A percentile compares a stretch with the other conserved stretches of the same genome.
phyloP scores from a whole-genome alignment of 1,140 invertebrate species.

The Cyclargus thomasi region DNA sequence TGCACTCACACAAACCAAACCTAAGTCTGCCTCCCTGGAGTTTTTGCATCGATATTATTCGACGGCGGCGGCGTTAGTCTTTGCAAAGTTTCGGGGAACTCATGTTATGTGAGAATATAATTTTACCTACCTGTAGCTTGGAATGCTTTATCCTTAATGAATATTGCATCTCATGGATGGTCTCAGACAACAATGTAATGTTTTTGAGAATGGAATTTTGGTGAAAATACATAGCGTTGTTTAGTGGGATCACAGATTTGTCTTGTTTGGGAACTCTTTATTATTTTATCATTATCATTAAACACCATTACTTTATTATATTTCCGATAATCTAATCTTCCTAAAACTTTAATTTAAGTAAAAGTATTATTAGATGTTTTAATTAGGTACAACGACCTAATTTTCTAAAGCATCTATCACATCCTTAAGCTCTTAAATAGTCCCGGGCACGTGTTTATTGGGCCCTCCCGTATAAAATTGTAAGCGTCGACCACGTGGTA shows the following conservation, averaged over 20 bases:
- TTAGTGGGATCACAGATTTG: no score
- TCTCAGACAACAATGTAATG: not conserved
- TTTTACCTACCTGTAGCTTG: conserved; percentile 20
- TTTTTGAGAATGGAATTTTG: not conserved
- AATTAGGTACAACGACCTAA: not conserved
- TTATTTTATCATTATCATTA: no score
- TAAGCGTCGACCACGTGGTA: conserved; percentile 44
- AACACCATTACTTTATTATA: no score
- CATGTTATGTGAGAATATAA: not conserved
- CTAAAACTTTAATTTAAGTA: no score
- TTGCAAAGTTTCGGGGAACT: conserved; percentile 23
- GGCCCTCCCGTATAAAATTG: conserved; percentile 12
- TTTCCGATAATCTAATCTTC: no score
- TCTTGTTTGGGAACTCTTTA: no score
- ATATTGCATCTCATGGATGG: not conserved
- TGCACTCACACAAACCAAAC: conserved; percentile 54
- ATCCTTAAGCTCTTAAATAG: not conserved
- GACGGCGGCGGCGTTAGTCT: conserved; percentile 13
- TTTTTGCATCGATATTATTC: conserved; percentile 26
- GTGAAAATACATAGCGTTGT: not conserved
- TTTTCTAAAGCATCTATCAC: not conserved
- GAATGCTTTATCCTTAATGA: not conserved
- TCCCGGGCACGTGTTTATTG: conserved; percentile 12
- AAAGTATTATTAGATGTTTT: not conserved
- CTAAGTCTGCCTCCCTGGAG: conserved; percentile 27